These are phyloP conservation scores for Ornithorhynchus anatinus DNA, from an alignment of 2,113 vertebrate species.

Conservation along the genomic window DNA sequence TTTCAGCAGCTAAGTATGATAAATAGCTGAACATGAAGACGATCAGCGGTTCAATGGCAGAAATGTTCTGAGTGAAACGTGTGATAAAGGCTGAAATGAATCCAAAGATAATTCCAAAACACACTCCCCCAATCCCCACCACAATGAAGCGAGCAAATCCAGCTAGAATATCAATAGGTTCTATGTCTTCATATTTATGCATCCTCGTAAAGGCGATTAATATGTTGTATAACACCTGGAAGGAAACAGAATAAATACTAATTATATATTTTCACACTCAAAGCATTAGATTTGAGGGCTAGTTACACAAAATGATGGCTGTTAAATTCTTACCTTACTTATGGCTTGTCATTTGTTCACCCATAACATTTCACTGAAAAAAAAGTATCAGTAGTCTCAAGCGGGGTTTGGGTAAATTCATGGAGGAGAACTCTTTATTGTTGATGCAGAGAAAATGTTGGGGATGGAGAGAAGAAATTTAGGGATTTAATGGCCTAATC, in stretches of 20 bases:
- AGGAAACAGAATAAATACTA: background rate
- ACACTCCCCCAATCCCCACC: constrained; percentile 86
- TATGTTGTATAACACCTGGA: constrained; percentile 91
- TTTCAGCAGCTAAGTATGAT: constrained; percentile 91
- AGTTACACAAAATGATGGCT: too few species aligned
- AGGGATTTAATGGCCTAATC: too few species aligned
- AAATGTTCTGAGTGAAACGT: constrained; percentile 88
- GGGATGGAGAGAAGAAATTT: too few species aligned
- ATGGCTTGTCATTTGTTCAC: too few species aligned
- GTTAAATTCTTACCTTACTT: too few species aligned
- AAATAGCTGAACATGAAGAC: constrained; percentile 98
- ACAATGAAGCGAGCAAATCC: constrained; percentile 88
- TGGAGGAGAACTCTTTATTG: too few species aligned
- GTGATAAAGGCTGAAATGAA: constrained; percentile 91
- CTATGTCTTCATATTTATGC: constrained; percentile 81
- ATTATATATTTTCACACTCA: background rate
- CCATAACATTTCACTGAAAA: too few species aligned
- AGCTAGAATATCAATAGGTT: constrained; percentile 82
- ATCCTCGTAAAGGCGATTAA: constrained; percentile 89
- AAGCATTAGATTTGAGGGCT: background rate
- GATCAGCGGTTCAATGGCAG: constrained; percentile 91
- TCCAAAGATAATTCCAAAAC: constrained; percentile 88
- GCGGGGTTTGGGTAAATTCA: too few species aligned
- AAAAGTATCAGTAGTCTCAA: too few species aligned
- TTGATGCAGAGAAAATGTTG: too few species aligned